Evolutionary conservation across 1,140 invertebrate species (phyloP).

Genomic region (Platyscapa corneri): DNA sequence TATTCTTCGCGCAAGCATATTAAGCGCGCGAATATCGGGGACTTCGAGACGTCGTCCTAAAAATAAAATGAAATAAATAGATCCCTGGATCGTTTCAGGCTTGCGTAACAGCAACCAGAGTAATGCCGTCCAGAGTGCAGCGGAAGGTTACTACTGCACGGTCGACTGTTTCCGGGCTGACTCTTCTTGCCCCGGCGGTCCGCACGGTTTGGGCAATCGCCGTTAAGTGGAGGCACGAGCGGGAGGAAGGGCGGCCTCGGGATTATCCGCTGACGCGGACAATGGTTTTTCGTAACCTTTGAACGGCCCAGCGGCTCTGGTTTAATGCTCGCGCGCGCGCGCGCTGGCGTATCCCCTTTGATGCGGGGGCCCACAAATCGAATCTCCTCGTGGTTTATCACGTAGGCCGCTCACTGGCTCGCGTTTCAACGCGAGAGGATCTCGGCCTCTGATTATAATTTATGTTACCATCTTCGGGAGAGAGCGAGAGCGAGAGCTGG

Average conservation of each 20-base stretch:
- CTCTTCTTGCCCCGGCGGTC: neutral
- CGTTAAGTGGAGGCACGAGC: neutral
- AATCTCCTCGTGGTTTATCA: slow-evolving; percentile 65
- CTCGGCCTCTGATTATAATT: slow-evolving; percentile 64
- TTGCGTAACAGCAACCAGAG: too few relatives aligned
- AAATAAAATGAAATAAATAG: too few relatives aligned
- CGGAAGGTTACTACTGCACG: neutral
- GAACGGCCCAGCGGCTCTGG: slow-evolving; percentile 41
- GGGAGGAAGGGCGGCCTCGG: neutral
- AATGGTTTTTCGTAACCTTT: slow-evolving; percentile 62
- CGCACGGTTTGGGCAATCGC: neutral
- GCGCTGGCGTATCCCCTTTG: slow-evolving; percentile 59
- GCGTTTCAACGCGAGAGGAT: slow-evolving; percentile 32
- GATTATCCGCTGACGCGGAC: slow-evolving; percentile 27
- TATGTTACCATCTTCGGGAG: slow-evolving; percentile 52
- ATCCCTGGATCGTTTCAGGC: too few relatives aligned
- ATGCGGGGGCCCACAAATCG: slow-evolving; percentile 68
- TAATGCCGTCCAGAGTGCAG: too few relatives aligned
- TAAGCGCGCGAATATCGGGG: too few relatives aligned
- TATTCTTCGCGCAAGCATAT: neutral
- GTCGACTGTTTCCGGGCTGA: neutral
- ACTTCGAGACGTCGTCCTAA: too few relatives aligned
- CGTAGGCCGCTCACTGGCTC: slow-evolving; percentile 50
- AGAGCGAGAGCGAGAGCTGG: neutral
- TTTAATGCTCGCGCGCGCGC: neutral